These are phyloP conservation scores for Sturnus vulgaris DNA, from an alignment of 2,113 vertebrate genomes.

Conservation along the genomic window DNA sequence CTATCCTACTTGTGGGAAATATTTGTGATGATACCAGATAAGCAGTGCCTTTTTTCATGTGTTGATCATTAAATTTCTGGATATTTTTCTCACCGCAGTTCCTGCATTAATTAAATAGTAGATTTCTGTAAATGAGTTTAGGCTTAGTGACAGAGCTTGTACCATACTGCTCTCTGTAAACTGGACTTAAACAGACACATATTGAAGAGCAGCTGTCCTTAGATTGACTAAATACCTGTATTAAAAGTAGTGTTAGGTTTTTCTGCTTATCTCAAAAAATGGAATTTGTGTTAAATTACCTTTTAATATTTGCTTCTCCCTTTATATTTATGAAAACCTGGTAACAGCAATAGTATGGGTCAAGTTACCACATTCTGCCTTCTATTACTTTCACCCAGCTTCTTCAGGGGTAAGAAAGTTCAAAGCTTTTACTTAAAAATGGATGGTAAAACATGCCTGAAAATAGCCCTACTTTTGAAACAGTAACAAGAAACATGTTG, in stretches of 20 bases:
- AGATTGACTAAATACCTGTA: neutral
- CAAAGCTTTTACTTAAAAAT: neutral
- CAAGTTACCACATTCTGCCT: neutral
- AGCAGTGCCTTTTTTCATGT: fast-evolving
- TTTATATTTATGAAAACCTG: neutral
- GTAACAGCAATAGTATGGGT: neutral
- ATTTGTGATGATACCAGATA: neutral
- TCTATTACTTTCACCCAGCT: neutral
- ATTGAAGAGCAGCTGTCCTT: neutral
- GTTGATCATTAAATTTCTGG: neutral
- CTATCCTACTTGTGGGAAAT: neutral
- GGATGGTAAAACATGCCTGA: neutral
- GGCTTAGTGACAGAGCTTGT: neutral
- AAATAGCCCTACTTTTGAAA: neutral
- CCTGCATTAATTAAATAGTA: neutral
- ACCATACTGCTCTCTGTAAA: neutral
- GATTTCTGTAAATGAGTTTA: neutral
- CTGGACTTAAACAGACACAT: neutral
- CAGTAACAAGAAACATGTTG: neutral
- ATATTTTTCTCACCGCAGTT: neutral
- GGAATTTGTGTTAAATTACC: neutral
- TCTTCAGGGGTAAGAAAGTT: neutral
- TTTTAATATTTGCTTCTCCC: neutral
- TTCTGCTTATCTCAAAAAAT: neutral
- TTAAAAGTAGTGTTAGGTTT: neutral